Evolutionary conservation across 2,113 vertebrate species (phyloP).

Genomic region (Phrynosoma platyrhinos): DNA sequence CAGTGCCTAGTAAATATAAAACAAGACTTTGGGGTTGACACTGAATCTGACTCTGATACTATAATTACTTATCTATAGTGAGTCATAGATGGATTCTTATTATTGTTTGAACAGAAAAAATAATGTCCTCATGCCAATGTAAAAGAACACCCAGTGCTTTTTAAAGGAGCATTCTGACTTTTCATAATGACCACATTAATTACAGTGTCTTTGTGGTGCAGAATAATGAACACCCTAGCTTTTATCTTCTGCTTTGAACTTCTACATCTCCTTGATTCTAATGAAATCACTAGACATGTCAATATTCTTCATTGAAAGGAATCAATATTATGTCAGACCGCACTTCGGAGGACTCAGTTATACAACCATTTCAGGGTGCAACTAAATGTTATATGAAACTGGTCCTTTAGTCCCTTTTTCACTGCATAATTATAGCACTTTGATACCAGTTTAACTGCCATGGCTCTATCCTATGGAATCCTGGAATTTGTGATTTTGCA

Average conservation of each 20-base stretch:
- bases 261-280: accelerated
- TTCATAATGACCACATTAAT: too few relatives aligned
- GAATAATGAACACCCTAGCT: background rate
- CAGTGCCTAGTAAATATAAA: background rate
- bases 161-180: accelerated
- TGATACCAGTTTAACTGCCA: background rate
- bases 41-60: background rate
- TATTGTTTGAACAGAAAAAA: background rate
- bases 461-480: background rate
- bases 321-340: background rate
- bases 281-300: background rate
- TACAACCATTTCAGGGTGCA: background rate
- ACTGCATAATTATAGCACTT: background rate
- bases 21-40: background rate
- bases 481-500: background rate
- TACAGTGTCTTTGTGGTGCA: accelerated
- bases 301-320: background rate
- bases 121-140: background rate
- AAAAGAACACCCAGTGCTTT: accelerated
- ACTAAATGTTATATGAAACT: background rate
- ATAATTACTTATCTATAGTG: background rate
- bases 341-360: background rate
- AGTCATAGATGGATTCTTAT: slow-evolving; percentile 9
- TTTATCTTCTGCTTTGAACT: accelerated
- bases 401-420: background rate